A percentile compares a stretch with the other conserved stretches of the same genome.
Evolutionary conservation across 2,888 invertebrate genomes (phyloP).

Genomic region (Uloborus plumipes): DNA sequence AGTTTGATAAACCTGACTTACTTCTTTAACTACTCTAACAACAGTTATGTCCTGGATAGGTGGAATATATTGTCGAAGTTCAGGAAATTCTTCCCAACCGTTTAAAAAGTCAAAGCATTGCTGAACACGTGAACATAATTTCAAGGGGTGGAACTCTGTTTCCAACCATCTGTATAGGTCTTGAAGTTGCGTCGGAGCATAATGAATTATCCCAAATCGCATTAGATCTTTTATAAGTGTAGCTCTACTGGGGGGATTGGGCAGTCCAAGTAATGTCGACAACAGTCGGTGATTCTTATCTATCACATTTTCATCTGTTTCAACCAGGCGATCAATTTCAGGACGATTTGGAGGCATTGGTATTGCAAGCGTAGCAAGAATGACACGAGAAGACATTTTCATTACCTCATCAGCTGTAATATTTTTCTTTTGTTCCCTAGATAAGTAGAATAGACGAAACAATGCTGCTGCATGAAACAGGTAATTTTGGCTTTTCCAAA

Average conservation of each 20-base stretch:
- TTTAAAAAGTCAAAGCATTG: conserved; percentile 81
- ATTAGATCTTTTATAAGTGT: conserved; percentile 87
- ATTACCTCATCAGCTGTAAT: conserved; percentile 93
- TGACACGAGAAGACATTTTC: conserved; percentile 94
- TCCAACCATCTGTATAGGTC: conserved; percentile 93
- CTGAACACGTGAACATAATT: conserved; percentile 86
- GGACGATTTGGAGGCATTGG: conserved; percentile 94
- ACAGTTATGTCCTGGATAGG: conserved; percentile 92
- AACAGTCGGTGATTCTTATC: conserved; percentile 91
- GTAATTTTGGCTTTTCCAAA: conserved; percentile 98
- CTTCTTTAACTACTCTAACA: conserved; percentile 87
- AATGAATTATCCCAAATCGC: conserved; percentile 86
- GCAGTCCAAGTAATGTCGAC: conserved; percentile 88
- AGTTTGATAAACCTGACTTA: conserved; percentile 95
- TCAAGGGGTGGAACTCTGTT: conserved; percentile 95
- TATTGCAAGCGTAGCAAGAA: conserved; percentile 94
- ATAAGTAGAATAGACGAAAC: conserved; percentile 92
- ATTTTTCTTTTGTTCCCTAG: conserved; percentile 96
- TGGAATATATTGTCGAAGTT: conserved; percentile 85
- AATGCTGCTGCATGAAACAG: conserved; percentile 97
- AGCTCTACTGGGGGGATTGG: conserved; percentile 90
- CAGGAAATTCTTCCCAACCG: conserved; percentile 70
- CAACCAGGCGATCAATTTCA: conserved; percentile 96
- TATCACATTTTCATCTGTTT: conserved; percentile 95
- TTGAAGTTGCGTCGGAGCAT: conserved; percentile 88